Conservation (phyloP, 2,888 invertebrate genomes). For the Fragum fragum region DNA sequence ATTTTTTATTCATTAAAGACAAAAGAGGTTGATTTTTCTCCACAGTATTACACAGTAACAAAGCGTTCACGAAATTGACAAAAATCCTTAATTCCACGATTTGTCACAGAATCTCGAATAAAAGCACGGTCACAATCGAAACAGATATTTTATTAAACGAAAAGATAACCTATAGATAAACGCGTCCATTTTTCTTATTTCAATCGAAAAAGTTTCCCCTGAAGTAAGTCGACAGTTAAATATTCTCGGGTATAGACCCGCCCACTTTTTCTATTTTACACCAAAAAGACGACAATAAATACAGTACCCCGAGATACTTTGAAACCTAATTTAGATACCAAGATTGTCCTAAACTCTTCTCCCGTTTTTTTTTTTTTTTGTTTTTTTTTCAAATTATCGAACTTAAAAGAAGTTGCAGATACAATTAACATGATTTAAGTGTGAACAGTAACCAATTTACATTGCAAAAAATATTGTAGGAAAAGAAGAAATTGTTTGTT, state of each 20-base stretch:
- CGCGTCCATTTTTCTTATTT: slow-evolving; percentile 3
- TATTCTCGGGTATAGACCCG: neutral
- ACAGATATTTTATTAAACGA: neutral
- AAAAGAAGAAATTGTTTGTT: too few species aligned
- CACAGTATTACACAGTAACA: too few species aligned
- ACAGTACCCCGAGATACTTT: neutral
- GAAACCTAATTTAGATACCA: neutral
- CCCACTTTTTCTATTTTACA: neutral
- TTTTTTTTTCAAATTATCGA: too few species aligned
- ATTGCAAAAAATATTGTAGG: too few species aligned
- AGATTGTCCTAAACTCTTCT: neutral
- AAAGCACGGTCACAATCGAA: neutral
- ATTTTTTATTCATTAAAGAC: too few species aligned
- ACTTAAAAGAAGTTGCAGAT: too few species aligned
- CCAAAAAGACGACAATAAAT: slow-evolving; percentile 5
- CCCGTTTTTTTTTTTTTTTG: too few species aligned
- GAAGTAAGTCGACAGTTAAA: neutral
- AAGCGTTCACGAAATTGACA: too few species aligned
- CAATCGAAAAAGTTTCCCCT: slow-evolving; percentile 7
- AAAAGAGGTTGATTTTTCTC: too few species aligned
- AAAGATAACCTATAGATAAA: slow-evolving; percentile 10
- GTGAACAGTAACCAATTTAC: too few species aligned
- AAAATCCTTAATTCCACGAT: neutral
- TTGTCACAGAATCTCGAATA: too few species aligned
- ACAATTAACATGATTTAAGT: too few species aligned